Base-by-base conservation (phyloP, 2,113 vertebrate genomes). In the Ia io region DNA sequence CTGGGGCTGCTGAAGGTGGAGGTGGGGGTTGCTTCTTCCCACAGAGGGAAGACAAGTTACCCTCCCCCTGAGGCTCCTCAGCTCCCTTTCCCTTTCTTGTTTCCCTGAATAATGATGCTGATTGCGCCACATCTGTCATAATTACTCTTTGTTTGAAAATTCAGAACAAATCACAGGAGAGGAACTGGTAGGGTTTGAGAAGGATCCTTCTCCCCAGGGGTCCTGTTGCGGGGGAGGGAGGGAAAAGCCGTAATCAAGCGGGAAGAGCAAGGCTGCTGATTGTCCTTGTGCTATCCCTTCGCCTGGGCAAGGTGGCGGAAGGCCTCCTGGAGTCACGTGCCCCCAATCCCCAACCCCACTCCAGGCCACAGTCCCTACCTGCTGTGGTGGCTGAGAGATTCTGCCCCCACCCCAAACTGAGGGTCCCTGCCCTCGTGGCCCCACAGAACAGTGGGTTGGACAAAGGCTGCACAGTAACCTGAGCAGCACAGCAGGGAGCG, bases 111-210 rank as follows among this genome's bases (percentile, higher is more conserved):
- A 97, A 96, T 97, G 96, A 96, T 84, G 92, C 97, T 97, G 95
- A 97, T 98, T 97, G 96, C 97, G 86, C 76, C 90, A 95, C 96
- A 96, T 97, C 97, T 97, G 97, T 97, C 96, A 96, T 96, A 97
- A 97, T 98, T 97, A 97, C 96, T 97, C 97, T 97, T 97, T 97
- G 97, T 97, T 98, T 97, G 97, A 97, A 97, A 96, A 97, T 97
- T 97, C 97, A 97, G 96, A 97, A 97, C 96, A 96, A 96, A 97
- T 97, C 97, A 97, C 96, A 95, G 94, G 97, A 97, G 95, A 98
- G 96, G 90, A 92, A 74, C 82, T 92, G 90, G 96, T 91, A 77
- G 61, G 95, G 78, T 79, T 97, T 0, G 51, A 67, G 96, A 88
- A 84, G 94, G 90, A 63, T 84, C 77, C 88, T 90, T 96, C 95